phyloP scores from a whole-genome alignment of 2,797 vertebrate genomes.

The Neosilurus hyrtlii region DNA sequence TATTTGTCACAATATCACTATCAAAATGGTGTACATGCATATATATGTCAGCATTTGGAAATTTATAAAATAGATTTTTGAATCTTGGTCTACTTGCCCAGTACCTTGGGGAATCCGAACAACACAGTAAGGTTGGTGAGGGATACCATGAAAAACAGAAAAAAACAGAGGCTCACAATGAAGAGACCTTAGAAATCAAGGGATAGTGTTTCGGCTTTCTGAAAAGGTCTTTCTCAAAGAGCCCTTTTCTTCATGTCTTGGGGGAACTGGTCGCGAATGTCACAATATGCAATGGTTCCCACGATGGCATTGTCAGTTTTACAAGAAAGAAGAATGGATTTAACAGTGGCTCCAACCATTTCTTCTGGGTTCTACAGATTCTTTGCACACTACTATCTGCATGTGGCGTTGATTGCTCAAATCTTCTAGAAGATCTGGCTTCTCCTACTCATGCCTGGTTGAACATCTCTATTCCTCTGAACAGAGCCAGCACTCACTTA shows the following conservation, averaged over 20 bases:
- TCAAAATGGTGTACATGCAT: background rate
- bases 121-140: slow-evolving; percentile 45
- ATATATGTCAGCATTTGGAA: slow-evolving; percentile 17
- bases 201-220: slow-evolving; percentile 55
- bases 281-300: slow-evolving; percentile 17
- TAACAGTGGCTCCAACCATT: background rate
- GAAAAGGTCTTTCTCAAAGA: slow-evolving; percentile 44
- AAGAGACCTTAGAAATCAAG: slow-evolving; percentile 39
- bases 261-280: slow-evolving; percentile 31
- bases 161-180: slow-evolving; percentile 38
- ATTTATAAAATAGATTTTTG: slow-evolving; percentile 9
- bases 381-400: slow-evolving; percentile 48
- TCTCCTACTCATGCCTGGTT: slow-evolving; percentile 30
- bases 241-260: slow-evolving; percentile 31
- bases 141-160: slow-evolving; percentile 46
- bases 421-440: slow-evolving; percentile 46
- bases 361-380: slow-evolving; percentile 55
- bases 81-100: background rate
- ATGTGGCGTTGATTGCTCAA: slow-evolving; percentile 49
- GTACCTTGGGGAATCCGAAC: slow-evolving; percentile 48
- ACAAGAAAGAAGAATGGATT: background rate
- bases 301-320: slow-evolving; percentile 7
- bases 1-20: background rate
- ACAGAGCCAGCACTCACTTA: slow-evolving; percentile 64
- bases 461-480: slow-evolving; percentile 39